phyloP scores from a whole-genome alignment of 2,113 vertebrate species.

The Indicator indicator region DNA sequence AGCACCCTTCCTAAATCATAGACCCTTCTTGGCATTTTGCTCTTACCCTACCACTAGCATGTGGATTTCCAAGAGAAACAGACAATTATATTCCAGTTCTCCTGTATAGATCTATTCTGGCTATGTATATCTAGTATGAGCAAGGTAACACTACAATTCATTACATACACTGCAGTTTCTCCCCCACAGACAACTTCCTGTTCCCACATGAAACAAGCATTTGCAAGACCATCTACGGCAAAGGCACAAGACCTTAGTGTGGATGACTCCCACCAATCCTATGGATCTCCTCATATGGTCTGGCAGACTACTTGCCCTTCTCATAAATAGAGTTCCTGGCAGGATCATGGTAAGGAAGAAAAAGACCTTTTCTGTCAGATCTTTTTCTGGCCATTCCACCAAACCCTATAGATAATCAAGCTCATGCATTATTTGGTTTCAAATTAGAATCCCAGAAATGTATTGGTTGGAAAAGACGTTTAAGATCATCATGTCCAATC shows the following conservation, averaged over 20 bases:
- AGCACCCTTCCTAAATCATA: neutral
- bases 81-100: neutral
- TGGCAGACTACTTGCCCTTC: neutral
- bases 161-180: neutral
- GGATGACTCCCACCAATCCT: neutral
- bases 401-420: neutral
- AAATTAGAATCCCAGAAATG: neutral
- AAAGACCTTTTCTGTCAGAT: neutral
- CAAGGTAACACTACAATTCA: neutral
- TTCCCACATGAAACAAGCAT: neutral
- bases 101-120: neutral
- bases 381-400: neutral
- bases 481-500: too few relatives aligned
- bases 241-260: neutral
- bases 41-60: rapidly evolving
- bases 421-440: neutral
- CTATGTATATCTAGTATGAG: neutral
- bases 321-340: neutral
- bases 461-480: too few relatives aligned
- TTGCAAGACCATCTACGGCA: neutral
- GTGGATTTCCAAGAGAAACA: neutral
- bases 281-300: neutral
- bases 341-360: neutral
- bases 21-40: neutral
- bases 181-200: neutral